Evolutionary conservation across 92 coral and sea anemone species (phyloP).

Genomic region (Siderastrea siderea): DNA sequence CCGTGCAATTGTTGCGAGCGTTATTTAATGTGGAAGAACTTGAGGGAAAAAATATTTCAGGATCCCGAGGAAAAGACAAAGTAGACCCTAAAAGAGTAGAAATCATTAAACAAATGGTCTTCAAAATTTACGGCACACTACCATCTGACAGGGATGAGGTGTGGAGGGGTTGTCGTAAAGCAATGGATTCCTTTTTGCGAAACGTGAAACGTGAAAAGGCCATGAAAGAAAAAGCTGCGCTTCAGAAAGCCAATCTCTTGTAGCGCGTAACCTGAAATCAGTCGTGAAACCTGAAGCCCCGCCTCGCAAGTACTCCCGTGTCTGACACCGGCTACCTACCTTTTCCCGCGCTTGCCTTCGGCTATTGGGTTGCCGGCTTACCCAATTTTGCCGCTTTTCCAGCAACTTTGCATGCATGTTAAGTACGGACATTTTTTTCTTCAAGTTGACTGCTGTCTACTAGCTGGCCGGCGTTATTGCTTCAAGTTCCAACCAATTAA

Average conservation of each 20-base stretch:
- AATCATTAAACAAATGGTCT: constrained; percentile 22
- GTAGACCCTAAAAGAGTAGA: constrained; percentile 28
- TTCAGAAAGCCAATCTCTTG: not conserved
- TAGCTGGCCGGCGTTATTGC: no score
- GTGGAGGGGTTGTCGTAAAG: constrained; percentile 41
- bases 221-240: not conserved
- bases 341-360: no score
- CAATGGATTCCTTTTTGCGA: constrained; percentile 36
- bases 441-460: no score
- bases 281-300: no score
- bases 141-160: constrained; percentile 20
- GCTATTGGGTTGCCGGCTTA: no score
- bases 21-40: constrained; percentile 14
- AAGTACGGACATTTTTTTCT: no score
- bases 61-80: constrained; percentile 32
- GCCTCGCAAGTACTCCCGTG: no score
- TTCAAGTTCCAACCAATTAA: no score
- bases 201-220: not conserved
- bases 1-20: constrained; percentile 28
- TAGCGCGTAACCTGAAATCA: no score
- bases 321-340: no score
- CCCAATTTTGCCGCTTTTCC: no score
- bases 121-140: constrained; percentile 3
- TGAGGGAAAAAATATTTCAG: constrained; percentile 28
- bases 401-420: no score